phyloP scores from a whole-genome alignment of 2,797 vertebrate species.

The Phoxinus dragarum region DNA sequence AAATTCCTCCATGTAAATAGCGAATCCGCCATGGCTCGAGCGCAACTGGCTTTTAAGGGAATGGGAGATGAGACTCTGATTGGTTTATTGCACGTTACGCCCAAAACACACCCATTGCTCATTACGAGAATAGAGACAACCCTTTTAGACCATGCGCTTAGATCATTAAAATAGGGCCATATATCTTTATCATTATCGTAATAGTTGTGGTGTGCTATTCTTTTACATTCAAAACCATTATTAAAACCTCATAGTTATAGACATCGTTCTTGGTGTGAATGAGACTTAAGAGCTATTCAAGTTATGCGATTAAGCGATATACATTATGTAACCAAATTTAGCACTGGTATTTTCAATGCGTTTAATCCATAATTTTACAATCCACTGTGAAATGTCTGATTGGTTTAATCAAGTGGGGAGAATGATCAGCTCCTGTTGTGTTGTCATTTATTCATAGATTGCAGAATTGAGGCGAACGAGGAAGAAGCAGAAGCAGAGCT shows the following conservation, averaged over 20 bases:
- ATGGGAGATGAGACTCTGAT: no score
- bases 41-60: no score
- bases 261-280: not conserved
- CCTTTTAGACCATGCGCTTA: no score
- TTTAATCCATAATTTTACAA: not conserved
- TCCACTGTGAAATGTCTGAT: not conserved
- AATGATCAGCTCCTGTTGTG: not conserved
- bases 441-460: conserved; percentile 7
- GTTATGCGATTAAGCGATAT: not conserved
- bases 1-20: no score
- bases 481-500: not conserved
- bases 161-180: no score
- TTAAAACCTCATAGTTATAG: not conserved
- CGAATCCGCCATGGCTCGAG: no score
- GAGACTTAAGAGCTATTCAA: not conserved
- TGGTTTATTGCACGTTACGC: no score
- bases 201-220: not conserved
- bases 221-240: not conserved
- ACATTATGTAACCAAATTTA: not conserved
- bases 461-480: not conserved
- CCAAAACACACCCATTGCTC: no score
- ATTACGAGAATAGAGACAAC: no score
- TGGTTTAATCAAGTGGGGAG: not conserved
- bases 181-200: not conserved
- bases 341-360: not conserved